A percentile compares a stretch with the other conserved stretches of the same genome.
Conservation (phyloP, 2,113 vertebrate genomes). For the Marcusenius ussheri region DNA sequence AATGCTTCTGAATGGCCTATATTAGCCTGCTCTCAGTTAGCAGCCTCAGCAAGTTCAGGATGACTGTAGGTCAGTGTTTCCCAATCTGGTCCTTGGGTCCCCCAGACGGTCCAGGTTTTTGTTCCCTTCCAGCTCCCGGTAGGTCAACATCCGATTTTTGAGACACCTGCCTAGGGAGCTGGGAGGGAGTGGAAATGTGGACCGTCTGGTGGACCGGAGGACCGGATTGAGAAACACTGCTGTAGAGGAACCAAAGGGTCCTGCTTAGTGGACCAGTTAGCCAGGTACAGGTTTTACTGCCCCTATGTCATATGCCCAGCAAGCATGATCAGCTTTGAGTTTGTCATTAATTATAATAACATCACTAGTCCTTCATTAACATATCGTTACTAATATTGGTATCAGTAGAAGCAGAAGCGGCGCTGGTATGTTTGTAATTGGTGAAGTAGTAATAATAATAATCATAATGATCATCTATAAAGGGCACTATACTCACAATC, state of each 20-base stretch:
- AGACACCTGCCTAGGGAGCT: neutral
- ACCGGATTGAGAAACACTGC: neutral
- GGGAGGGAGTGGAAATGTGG: neutral
- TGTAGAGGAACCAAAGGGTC: neutral
- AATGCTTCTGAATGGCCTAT: slow-evolving; percentile 18
- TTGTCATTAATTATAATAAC: neutral
- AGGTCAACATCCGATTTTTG: neutral
- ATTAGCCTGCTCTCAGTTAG: neutral
- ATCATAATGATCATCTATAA: neutral
- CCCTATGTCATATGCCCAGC: neutral
- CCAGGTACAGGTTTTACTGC: neutral
- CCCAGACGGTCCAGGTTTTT: neutral
- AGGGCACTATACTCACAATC: neutral
- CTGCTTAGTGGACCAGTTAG: neutral
- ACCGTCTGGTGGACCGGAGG: neutral
- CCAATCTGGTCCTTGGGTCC: neutral
- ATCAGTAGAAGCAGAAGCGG: neutral
- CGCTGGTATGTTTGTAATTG: neutral
- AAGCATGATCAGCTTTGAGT: neutral
- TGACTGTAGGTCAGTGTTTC: neutral
- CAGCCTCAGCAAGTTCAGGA: neutral
- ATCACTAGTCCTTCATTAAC: neutral
- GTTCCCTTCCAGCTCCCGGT: neutral
- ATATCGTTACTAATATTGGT: neutral
- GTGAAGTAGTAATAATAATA: neutral